These are phyloP conservation scores for Eledona agricola DNA, from an alignment of 2,888 invertebrate species.

Conservation along the genomic window DNA sequence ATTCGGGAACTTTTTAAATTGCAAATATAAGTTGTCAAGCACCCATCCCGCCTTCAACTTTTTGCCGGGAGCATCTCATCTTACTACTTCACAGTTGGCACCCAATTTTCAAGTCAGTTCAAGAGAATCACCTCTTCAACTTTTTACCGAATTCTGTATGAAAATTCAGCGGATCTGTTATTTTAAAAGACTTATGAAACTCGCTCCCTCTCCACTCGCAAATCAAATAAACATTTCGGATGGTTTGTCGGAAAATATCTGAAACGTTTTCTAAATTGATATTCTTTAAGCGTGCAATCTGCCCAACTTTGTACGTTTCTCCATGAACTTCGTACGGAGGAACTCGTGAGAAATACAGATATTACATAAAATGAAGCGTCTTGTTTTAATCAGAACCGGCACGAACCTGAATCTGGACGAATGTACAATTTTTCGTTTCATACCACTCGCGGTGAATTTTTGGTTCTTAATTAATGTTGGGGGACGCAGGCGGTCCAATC, in stretches of 20 bases:
- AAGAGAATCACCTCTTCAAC: conserved; percentile 40
- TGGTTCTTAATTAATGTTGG: too few species aligned
- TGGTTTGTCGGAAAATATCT: conserved; percentile 19
- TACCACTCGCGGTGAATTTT: too few species aligned
- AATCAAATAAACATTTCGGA: conserved; percentile 29
- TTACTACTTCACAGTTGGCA: conserved; percentile 40
- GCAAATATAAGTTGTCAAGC: conserved; percentile 41
- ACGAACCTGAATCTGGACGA: too few species aligned
- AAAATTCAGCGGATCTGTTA: conserved; percentile 30
- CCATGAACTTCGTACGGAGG: conserved; percentile 15
- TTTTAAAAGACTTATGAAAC: conserved; percentile 31
- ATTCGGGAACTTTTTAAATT: conserved; percentile 39
- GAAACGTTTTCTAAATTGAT: conserved; percentile 23
- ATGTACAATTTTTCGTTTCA: too few species aligned
- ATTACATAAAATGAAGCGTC: conserved; percentile 6
- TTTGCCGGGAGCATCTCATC: conserved; percentile 36
- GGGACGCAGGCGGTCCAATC: too few species aligned
- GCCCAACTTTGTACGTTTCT: conserved; percentile 3
- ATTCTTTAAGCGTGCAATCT: conserved; percentile 16
- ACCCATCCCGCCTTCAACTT: conserved; percentile 38
- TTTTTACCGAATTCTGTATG: conserved; percentile 35
- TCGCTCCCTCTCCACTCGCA: conserved; percentile 17
- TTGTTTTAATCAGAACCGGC: too few species aligned
- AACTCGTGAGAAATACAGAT: conserved; percentile 16
- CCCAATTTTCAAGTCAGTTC: conserved; percentile 42